Evolutionary conservation across 2,113 vertebrate species (phyloP).

Genomic region (rat (Rattus norvegicus)): DNA sequence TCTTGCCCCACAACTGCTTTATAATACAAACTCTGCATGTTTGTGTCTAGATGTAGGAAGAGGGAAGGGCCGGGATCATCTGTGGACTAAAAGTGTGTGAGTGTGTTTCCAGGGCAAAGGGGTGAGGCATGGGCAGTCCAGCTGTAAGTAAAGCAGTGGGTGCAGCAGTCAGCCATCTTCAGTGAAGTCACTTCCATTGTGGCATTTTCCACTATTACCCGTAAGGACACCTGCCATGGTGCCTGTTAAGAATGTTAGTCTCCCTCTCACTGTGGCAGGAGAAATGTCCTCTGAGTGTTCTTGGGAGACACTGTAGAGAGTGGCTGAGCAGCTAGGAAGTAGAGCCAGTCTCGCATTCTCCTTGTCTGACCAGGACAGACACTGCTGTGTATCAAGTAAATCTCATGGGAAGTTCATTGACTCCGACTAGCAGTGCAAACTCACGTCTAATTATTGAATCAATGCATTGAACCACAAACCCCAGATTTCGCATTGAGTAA

Average conservation of each 20-base stretch:
- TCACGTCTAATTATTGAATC: background rate
- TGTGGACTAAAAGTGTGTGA: constrained; percentile 1
- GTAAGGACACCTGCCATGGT: background rate
- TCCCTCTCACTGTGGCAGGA: background rate
- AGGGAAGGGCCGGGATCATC: background rate
- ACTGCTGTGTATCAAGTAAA: background rate
- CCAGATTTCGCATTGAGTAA: background rate
- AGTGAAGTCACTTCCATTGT: background rate
- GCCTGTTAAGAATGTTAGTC: background rate
- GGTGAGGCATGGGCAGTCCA: background rate
- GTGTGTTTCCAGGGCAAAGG: background rate
- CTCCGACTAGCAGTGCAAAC: background rate
- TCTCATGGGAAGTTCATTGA: background rate
- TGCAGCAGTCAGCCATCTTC: background rate
- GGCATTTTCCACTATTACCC: background rate
- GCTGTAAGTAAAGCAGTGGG: background rate
- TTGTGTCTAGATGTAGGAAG: background rate
- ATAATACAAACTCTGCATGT: background rate
- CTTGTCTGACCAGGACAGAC: no score
- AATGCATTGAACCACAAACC: background rate
- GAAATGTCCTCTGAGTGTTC: background rate
- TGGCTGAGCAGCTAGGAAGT: background rate
- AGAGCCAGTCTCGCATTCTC: background rate
- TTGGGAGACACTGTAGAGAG: background rate
- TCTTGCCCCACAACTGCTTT: background rate